Conservation (phyloP, 2,113 vertebrate species). For the Mixornis gularis region DNA sequence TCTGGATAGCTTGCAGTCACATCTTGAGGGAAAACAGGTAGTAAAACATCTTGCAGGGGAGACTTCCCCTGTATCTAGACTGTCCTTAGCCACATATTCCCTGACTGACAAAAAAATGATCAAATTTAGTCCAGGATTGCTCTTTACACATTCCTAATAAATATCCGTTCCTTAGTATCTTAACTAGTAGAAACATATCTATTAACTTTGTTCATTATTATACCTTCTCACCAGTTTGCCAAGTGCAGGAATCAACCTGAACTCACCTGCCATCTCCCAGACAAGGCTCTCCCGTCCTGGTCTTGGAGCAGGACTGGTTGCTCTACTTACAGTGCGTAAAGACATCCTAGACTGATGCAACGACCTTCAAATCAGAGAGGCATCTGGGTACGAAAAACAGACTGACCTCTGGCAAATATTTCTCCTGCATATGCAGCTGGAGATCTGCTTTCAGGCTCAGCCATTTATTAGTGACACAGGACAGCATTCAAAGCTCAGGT, state of each 20-base stretch:
- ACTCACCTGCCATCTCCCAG: background rate
- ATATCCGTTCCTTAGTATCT: background rate
- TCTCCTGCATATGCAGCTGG: background rate
- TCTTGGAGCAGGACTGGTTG: background rate
- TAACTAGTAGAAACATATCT: background rate
- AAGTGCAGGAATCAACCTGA: background rate
- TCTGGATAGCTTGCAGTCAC: background rate
- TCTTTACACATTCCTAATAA: background rate
- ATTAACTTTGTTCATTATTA: background rate
- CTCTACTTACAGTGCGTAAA: background rate
- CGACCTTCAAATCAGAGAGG: background rate
- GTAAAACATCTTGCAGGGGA: background rate
- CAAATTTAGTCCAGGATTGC: background rate
- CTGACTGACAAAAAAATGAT: background rate
- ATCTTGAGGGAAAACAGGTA: background rate
- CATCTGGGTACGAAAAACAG: background rate
- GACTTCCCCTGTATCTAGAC: background rate
- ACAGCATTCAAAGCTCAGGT: background rate
- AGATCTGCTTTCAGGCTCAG: background rate
- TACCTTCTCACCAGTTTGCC: background rate
- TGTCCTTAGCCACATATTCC: background rate
- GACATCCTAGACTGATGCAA: background rate
- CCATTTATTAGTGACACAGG: background rate
- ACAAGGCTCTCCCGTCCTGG: background rate
- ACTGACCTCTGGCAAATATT: background rate